phyloP scores from a whole-genome alignment of 1,140 invertebrate species.

The Cotesia typhae region DNA sequence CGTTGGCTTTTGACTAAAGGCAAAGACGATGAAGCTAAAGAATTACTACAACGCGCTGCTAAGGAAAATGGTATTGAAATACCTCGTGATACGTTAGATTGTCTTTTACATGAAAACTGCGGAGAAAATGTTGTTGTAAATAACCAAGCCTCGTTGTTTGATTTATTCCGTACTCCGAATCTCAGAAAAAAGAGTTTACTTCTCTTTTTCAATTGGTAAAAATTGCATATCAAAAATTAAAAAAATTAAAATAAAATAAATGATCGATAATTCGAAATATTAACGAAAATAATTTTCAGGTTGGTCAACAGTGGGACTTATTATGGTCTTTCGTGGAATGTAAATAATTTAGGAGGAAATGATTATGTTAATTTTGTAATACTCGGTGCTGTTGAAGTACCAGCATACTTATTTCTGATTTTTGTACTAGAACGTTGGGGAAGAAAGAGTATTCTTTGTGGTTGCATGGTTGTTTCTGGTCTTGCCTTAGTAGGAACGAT shows the following conservation, averaged over 20 bases:
- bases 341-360: slow-evolving; percentile 77
- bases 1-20: slow-evolving; percentile 83
- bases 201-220: slow-evolving; percentile 82
- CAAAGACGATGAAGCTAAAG: slow-evolving; percentile 75
- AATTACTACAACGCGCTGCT: slow-evolving; percentile 74
- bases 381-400: slow-evolving; percentile 79
- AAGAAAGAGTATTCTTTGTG: slow-evolving; percentile 74
- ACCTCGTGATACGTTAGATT: slow-evolving; percentile 67
- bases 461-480: slow-evolving; percentile 76
- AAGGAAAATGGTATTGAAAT: slow-evolving; percentile 73
- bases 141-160: slow-evolving; percentile 70
- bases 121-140: slow-evolving; percentile 59
- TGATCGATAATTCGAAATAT: slow-evolving; percentile 7
- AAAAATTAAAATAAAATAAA: not conserved
- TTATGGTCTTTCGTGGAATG: slow-evolving; percentile 84
- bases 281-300: slow-evolving; percentile 61
- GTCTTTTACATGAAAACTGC: slow-evolving; percentile 64
- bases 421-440: slow-evolving; percentile 78
- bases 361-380: slow-evolving; percentile 81
- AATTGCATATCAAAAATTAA: slow-evolving; percentile 39
- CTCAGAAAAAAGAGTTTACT: slow-evolving; percentile 76
- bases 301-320: slow-evolving; percentile 82
- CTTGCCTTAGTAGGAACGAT: slow-evolving; percentile 69
- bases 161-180: slow-evolving; percentile 77
- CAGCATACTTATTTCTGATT: slow-evolving; percentile 77